Conservation (phyloP, 2,113 vertebrate species). For the Odocoileus virginianus region DNA sequence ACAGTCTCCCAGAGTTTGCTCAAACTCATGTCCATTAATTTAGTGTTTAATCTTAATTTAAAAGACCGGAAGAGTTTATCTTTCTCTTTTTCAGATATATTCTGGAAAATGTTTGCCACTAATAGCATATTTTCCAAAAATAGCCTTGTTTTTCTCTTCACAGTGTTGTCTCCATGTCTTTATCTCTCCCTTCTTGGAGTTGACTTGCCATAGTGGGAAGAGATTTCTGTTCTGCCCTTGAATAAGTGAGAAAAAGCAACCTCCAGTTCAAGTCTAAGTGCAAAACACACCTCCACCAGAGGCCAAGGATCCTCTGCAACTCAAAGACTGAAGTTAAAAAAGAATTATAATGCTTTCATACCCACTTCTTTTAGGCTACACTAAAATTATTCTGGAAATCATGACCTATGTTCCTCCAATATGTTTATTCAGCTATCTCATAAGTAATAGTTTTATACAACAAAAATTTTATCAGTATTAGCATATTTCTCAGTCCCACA, state of each 20-base stretch:
- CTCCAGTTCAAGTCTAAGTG: neutral
- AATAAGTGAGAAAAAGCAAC: neutral
- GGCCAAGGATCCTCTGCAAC: neutral
- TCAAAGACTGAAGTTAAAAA: neutral
- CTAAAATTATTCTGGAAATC: neutral
- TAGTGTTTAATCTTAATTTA: neutral
- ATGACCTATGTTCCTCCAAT: neutral
- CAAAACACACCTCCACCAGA: neutral
- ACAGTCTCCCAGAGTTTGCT: neutral
- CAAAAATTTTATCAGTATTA: conserved; percentile 17
- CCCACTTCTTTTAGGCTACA: neutral
- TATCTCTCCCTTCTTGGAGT: neutral
- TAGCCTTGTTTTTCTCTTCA: neutral
- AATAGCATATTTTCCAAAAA: neutral
- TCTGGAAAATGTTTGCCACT: neutral
- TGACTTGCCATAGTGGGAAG: neutral
- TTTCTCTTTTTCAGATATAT: neutral
- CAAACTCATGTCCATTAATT: neutral
- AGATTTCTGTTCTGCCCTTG: neutral
- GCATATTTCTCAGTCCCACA: conserved; percentile 2
- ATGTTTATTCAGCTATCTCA: conserved; percentile 14
- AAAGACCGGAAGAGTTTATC: neutral
- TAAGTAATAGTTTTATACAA: neutral
- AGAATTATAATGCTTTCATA: neutral
- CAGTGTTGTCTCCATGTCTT: neutral